phyloP scores from a whole-genome alignment of 2,797 vertebrate species.

The Okamejei kenojei region DNA sequence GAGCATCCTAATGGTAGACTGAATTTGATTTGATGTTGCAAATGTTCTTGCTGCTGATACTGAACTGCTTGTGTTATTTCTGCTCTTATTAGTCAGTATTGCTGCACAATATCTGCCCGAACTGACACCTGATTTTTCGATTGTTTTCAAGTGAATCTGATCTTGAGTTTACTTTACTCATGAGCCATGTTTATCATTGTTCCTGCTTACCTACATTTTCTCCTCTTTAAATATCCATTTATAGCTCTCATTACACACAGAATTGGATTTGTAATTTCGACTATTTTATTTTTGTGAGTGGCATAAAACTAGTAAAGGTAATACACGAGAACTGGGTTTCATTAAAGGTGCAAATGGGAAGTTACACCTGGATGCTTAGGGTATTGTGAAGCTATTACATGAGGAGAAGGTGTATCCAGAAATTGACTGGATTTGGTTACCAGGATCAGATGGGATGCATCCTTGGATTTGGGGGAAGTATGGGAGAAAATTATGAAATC shows the following conservation, averaged over 20 bases:
- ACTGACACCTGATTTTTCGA: neutral
- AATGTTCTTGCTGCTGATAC: neutral
- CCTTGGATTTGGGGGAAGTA: too few relatives aligned
- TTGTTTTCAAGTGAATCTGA: neutral
- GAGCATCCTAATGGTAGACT: neutral
- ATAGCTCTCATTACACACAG: neutral
- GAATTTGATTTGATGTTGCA: neutral
- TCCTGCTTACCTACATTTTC: neutral
- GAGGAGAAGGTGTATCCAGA: too few relatives aligned
- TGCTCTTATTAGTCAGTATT: neutral
- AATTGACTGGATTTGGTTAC: too few relatives aligned
- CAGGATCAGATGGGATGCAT: too few relatives aligned
- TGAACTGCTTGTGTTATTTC: neutral
- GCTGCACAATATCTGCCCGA: neutral
- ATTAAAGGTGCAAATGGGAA: too few relatives aligned
- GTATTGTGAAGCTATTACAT: too few relatives aligned
- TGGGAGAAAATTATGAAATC: too few relatives aligned
- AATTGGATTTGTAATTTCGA: neutral
- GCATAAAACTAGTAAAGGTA: too few relatives aligned
- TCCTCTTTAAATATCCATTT: neutral
- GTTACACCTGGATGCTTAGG: too few relatives aligned
- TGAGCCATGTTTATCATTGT: neutral
- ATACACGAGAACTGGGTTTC: too few relatives aligned
- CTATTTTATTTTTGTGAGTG: too few relatives aligned
- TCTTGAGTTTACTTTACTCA: neutral